Percentiles rank a stretch among this genome's conserved stretches.
These are phyloP conservation scores for Holothuria glaberrima DNA, from an alignment of 35 echinoderm and acorn worm genomes.

Conservation along the genomic window DNA sequence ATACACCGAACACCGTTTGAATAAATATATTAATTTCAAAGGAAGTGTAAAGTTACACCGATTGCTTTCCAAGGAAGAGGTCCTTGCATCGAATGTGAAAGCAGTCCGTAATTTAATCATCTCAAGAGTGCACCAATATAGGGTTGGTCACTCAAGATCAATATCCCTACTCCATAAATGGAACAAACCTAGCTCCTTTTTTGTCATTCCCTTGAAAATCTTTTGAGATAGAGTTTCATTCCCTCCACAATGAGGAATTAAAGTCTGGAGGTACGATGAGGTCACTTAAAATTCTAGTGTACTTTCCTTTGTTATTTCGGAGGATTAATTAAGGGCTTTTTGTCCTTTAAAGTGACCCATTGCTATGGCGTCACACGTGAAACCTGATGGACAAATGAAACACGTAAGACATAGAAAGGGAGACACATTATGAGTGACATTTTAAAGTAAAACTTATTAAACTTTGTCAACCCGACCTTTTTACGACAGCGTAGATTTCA, in stretches of 20 bases:
- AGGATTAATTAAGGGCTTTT: slow-evolving; percentile 9
- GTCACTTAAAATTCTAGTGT: background rate
- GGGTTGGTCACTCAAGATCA: slow-evolving; percentile 20
- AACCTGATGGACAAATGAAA: too few species aligned
- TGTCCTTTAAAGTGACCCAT: background rate
- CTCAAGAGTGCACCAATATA: slow-evolving; percentile 1
- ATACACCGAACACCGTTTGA: too few species aligned
- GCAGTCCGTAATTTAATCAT: slow-evolving; percentile 24
- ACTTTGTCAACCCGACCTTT: too few species aligned
- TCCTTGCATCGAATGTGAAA: slow-evolving; percentile 14
- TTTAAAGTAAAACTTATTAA: too few species aligned
- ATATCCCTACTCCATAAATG: slow-evolving; percentile 21
- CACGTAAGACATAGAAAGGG: too few species aligned
- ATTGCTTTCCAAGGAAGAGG: background rate
- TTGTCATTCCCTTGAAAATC: slow-evolving; percentile 8
- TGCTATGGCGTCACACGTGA: slow-evolving; percentile 14
- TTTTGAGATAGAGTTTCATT: slow-evolving; percentile 22
- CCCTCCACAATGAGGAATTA: slow-evolving; percentile 12
- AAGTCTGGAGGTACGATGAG: background rate
- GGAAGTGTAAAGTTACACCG: too few species aligned
- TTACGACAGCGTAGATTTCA: too few species aligned
- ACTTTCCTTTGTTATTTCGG: slow-evolving; percentile 14
- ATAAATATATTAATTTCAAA: too few species aligned
- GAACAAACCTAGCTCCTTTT: slow-evolving; percentile 35
- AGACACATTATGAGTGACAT: too few species aligned